Evolutionary conservation across 2,888 invertebrate genomes (phyloP).

Genomic region (Platypus cylindrus): DNA sequence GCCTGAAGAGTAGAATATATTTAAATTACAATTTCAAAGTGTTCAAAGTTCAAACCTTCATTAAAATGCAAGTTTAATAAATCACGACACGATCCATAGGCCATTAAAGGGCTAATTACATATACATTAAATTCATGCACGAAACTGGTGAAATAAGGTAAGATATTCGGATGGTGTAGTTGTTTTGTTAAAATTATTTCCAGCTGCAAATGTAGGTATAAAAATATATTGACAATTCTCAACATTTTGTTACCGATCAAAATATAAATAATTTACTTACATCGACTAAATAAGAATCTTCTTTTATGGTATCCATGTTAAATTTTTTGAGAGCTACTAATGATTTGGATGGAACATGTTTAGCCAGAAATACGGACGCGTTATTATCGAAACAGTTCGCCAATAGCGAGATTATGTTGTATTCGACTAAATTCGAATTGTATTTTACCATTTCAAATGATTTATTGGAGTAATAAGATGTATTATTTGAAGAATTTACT

Average conservation of each 20-base stretch:
- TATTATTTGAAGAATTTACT: neutral
- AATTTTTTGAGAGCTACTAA: constrained; percentile 64
- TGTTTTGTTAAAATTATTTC: constrained; percentile 69
- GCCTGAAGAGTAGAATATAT: constrained; percentile 36
- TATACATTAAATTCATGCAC: constrained; percentile 66
- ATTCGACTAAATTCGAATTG: constrained; percentile 48
- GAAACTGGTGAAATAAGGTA: constrained; percentile 64
- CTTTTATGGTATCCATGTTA: constrained; percentile 57
- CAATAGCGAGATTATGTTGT: constrained; percentile 53
- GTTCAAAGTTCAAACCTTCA: constrained; percentile 27
- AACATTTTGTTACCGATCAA: neutral
- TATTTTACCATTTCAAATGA: constrained; percentile 13
- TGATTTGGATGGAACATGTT: constrained; percentile 50
- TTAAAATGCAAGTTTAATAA: constrained; percentile 63
- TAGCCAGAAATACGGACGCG: constrained; percentile 58
- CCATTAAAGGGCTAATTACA: constrained; percentile 71
- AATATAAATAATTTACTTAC: constrained; percentile 23
- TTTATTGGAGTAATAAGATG: neutral
- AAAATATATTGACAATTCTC: no score
- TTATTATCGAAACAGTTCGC: constrained; percentile 57
- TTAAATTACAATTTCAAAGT: constrained; percentile 1
- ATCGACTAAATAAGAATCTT: constrained; percentile 47
- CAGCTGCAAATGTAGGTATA: constrained; percentile 45
- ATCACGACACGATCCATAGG: constrained; percentile 72
- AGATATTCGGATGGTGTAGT: constrained; percentile 65